Conservation (phyloP, 1,140 invertebrate species). For the Drosophila lowei region DNA sequence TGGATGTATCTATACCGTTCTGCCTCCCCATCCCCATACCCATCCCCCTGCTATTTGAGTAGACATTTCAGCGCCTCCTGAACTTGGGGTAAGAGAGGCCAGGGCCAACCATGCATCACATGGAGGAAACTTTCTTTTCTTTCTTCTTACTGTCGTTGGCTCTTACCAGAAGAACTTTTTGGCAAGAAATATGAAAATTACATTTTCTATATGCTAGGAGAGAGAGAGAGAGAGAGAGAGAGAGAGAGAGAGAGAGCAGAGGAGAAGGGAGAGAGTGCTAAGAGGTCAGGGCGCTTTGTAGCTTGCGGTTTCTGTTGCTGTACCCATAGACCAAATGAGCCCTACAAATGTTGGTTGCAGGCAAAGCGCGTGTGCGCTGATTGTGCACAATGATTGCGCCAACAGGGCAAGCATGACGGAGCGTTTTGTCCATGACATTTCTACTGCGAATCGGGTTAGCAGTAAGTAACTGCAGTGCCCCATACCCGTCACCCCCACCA, state of each 20-base stretch:
- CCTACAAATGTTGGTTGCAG: constrained; percentile 51
- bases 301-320: constrained; percentile 33
- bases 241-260: not conserved
- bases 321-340: constrained; percentile 46
- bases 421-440: constrained; percentile 65
- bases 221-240: not conserved
- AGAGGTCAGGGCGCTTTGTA: constrained; percentile 17
- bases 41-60: constrained; percentile 11
- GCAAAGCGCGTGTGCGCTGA: constrained; percentile 55
- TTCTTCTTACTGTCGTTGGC: constrained; percentile 55
- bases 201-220: constrained; percentile 51
- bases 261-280: not conserved
- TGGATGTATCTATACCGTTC: constrained; percentile 57
- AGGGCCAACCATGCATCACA: constrained; percentile 69
- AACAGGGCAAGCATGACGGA: constrained; percentile 50
- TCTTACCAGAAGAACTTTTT: constrained; percentile 53
- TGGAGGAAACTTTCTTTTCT: constrained; percentile 55
- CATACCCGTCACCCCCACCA: not conserved
- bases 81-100: constrained; percentile 61
- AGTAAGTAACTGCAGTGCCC: constrained; percentile 41
- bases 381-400: constrained; percentile 69
- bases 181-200: constrained; percentile 63
- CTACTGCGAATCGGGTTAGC: constrained; percentile 59
- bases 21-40: not conserved
- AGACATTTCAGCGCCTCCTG: constrained; percentile 68